phyloP scores from a whole-genome alignment of 1,140 invertebrate genomes.

The Calliphora vicina region DNA sequence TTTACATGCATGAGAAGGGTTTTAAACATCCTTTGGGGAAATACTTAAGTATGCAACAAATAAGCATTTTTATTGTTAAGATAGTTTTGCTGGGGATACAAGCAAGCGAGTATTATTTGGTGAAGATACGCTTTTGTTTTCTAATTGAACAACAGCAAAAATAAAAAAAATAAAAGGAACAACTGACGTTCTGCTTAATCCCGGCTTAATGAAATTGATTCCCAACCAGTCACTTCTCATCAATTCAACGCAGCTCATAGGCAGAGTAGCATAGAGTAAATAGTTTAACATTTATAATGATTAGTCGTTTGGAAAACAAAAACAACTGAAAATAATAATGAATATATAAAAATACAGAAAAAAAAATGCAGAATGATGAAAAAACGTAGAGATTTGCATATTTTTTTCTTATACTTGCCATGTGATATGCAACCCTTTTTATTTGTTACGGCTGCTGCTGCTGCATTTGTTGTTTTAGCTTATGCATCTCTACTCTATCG shows the following conservation, averaged over 20 bases:
- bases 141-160: background rate
- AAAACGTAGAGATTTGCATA: conserved; percentile 18
- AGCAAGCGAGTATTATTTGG: no score
- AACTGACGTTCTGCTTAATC: conserved; percentile 36
- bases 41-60: conserved; percentile 3
- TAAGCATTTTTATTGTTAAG: conserved; percentile 23
- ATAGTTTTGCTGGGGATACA: background rate
- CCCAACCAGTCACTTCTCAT: conserved; percentile 12
- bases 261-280: background rate
- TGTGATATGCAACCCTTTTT: conserved; percentile 10
- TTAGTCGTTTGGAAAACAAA: conserved; percentile 6
- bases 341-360: background rate
- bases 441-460: background rate
- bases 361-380: background rate
- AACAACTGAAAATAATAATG: background rate
- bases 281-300: conserved; percentile 27
- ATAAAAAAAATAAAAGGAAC: background rate
- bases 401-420: background rate
- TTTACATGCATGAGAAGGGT: no score
- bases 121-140: background rate
- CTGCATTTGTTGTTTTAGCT: no score
- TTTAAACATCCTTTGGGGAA: background rate
- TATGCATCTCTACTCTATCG: no score
- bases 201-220: conserved; percentile 41
- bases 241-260: background rate